Evolutionary conservation across 2,113 vertebrate genomes (phyloP).

Genomic region (Octodon degus): DNA sequence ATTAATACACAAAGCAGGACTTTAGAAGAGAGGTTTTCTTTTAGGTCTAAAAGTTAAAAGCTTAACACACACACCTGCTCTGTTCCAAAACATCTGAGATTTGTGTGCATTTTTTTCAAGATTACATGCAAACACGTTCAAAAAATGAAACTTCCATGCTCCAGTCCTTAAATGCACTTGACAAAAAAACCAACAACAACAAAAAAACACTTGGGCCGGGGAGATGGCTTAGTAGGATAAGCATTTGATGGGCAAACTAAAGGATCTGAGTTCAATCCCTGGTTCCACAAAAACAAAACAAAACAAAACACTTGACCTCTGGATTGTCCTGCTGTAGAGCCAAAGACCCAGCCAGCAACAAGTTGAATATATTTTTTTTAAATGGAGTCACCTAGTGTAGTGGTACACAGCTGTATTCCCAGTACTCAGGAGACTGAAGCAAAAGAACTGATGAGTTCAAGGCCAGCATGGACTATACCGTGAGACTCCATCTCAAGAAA

Average conservation of each 20-base stretch:
- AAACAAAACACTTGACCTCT: no score
- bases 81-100: conserved; percentile 42
- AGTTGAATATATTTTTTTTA: not conserved
- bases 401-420: not conserved
- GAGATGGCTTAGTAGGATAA: no score
- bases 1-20: not conserved
- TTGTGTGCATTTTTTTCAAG: not conserved
- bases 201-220: no score
- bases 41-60: conserved; percentile 6
- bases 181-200: no score
- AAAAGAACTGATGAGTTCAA: not conserved
- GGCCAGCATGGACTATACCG: not conserved
- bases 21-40: not conserved
- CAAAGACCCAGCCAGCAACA: not conserved
- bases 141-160: not conserved
- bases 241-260: no score
- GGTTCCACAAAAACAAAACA: no score
- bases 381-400: not conserved
- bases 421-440: not conserved
- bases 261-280: no score
- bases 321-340: not conserved
- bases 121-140: not conserved
- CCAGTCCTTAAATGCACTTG: not conserved
- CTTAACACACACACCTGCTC: not conserved
- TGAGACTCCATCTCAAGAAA: not conserved